Conservation (phyloP, 2,797 vertebrate genomes). For the Manis pentadactyla region DNA sequence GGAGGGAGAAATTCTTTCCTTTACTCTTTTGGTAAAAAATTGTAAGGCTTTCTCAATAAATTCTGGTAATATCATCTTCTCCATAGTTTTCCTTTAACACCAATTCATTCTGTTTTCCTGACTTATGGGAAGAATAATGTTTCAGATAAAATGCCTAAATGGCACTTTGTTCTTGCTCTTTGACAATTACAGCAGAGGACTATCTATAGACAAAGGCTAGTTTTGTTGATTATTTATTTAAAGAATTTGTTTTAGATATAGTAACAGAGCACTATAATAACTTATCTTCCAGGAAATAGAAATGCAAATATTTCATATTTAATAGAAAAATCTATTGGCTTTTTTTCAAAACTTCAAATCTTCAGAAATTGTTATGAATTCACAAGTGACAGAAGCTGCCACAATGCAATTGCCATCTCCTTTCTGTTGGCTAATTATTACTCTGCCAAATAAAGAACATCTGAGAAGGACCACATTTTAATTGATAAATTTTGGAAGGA, state of each 20-base stretch:
- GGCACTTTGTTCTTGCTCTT: neutral
- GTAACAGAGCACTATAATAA: neutral
- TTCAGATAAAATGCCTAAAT: neutral
- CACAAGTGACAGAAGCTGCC: neutral
- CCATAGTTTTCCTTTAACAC: neutral
- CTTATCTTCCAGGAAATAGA: neutral
- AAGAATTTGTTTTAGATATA: neutral
- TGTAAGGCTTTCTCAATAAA: neutral
- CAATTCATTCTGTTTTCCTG: neutral
- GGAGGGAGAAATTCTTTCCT: neutral
- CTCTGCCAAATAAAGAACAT: neutral
- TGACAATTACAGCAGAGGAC: neutral
- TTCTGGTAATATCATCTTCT: neutral
- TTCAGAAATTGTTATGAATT: constrained; percentile 18
- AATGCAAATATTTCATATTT: neutral
- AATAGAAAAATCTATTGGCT: neutral
- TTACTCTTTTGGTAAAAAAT: neutral
- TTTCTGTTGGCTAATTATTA: neutral
- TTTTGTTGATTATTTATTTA: neutral
- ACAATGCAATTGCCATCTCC: neutral
- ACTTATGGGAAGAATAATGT: neutral
- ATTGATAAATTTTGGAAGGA: neutral
- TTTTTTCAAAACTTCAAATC: neutral
- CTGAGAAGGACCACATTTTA: neutral
- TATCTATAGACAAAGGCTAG: neutral